phyloP scores from a whole-genome alignment of 2,888 invertebrate species.

The Euplagia quadripunctaria region DNA sequence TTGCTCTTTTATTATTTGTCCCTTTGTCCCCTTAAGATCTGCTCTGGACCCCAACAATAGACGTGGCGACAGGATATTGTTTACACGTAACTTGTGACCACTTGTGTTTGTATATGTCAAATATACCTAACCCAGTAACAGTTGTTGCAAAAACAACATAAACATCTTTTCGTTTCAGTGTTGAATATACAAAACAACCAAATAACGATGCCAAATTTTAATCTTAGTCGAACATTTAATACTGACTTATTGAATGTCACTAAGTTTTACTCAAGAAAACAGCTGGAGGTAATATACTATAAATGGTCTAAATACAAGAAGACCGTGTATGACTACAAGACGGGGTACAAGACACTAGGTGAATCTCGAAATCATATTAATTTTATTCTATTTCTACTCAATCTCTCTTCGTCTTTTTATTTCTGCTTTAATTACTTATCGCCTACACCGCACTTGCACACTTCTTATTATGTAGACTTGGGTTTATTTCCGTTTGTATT shows the following conservation, averaged over 20 bases:
- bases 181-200: conserved; percentile 5
- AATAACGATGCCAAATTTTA: conserved; percentile 24
- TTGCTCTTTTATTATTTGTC: too few species aligned
- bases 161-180: conserved; percentile 8
- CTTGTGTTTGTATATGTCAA: too few species aligned
- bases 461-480: too few species aligned
- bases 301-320: conserved; percentile 31
- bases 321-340: conserved; percentile 6
- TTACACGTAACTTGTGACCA: too few species aligned
- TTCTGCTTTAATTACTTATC: not conserved
- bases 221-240: conserved; percentile 10
- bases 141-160: not conserved
- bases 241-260: conserved; percentile 28
- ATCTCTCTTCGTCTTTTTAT: not conserved
- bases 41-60: too few species aligned
- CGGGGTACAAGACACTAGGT: not conserved
- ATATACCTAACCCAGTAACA: too few species aligned
- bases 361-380: not conserved
- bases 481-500: too few species aligned
- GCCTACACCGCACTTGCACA: too few species aligned
- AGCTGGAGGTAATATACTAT: conserved; percentile 32
- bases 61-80: too few species aligned
- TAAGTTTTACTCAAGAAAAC: conserved; percentile 8
- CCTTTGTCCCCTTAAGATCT: too few species aligned
- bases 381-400: not conserved